Conservation (phyloP, 2,888 invertebrate species). For the Eudemis profundana region DNA sequence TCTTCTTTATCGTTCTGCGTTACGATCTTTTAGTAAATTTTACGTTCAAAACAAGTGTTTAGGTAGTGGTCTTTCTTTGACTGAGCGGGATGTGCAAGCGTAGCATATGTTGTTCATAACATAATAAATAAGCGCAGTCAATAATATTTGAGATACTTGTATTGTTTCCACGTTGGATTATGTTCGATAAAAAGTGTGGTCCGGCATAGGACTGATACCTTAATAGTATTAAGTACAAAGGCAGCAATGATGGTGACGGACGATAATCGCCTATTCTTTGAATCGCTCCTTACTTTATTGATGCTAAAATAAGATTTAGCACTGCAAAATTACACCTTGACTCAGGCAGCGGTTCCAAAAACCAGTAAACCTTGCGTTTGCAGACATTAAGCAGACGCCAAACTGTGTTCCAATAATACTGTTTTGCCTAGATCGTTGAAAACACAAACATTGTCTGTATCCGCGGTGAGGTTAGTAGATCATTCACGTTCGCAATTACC, state of each 20-base stretch:
- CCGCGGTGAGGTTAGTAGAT: slow-evolving; percentile 6
- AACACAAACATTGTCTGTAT: slow-evolving; percentile 33
- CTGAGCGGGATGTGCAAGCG: not conserved
- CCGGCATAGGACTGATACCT: too few species aligned
- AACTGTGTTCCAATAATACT: slow-evolving; percentile 36
- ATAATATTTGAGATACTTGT: too few species aligned
- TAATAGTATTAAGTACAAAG: too few species aligned
- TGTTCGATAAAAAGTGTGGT: too few species aligned
- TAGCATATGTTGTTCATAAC: too few species aligned
- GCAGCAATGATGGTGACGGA: too few species aligned
- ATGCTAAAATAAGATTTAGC: slow-evolving; percentile 39
- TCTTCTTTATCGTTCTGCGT: slow-evolving; percentile 14
- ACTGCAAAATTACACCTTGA: slow-evolving; percentile 38
- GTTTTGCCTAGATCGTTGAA: slow-evolving; percentile 29
- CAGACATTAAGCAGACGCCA: slow-evolving; percentile 47
- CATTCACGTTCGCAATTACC: not conserved
- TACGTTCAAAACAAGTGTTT: slow-evolving; percentile 20
- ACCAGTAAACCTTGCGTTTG: slow-evolving; percentile 33
- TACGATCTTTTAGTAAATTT: slow-evolving; percentile 23
- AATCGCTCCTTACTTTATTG: slow-evolving; percentile 25
- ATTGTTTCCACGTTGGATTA: too few species aligned
- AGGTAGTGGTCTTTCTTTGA: slow-evolving; percentile 19
- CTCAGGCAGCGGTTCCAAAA: slow-evolving; percentile 44
- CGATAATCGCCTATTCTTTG: not conserved
- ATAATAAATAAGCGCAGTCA: too few species aligned